Conservation (phyloP, 1,140 invertebrate species). For the Ladona fulva region DNA sequence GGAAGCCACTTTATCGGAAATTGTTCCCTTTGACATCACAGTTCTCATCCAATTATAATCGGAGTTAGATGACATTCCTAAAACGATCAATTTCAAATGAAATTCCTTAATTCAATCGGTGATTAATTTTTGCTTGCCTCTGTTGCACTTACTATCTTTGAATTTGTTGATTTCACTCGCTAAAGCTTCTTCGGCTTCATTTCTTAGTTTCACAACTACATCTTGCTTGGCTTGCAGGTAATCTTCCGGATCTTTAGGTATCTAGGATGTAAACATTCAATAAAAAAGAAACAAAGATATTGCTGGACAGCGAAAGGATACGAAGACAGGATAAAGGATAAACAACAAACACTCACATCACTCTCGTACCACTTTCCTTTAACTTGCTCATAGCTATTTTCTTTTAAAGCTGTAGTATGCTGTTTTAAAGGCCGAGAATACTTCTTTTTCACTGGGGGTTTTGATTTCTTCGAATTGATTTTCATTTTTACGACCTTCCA, state of each 20-base stretch:
- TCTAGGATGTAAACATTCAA: not conserved
- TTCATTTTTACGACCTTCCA: too few species aligned
- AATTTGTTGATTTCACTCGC: not conserved
- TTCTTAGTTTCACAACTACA: not conserved
- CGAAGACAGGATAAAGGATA: too few species aligned
- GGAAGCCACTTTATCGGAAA: constrained; percentile 78
- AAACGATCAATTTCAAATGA: not conserved
- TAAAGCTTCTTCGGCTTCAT: not conserved
- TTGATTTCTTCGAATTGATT: too few species aligned
- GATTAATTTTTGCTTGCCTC: not conserved
- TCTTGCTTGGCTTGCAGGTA: not conserved
- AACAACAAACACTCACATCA: too few species aligned
- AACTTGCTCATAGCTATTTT: too few species aligned
- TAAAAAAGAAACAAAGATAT: too few species aligned
- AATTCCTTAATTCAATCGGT: not conserved
- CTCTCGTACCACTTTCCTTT: too few species aligned
- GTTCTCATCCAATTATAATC: constrained; percentile 64
- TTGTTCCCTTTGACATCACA: constrained; percentile 68
- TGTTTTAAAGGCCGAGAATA: too few species aligned
- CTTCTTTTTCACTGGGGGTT: too few species aligned
- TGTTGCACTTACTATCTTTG: not conserved
- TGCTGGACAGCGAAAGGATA: too few species aligned
- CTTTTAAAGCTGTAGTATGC: too few species aligned
- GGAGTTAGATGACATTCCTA: not conserved
- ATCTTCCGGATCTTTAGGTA: not conserved